Percentiles rank a stretch among this genome's conserved stretches.
phyloP scores from a whole-genome alignment of 2,888 invertebrate species.

The Palloptera scutellata region DNA sequence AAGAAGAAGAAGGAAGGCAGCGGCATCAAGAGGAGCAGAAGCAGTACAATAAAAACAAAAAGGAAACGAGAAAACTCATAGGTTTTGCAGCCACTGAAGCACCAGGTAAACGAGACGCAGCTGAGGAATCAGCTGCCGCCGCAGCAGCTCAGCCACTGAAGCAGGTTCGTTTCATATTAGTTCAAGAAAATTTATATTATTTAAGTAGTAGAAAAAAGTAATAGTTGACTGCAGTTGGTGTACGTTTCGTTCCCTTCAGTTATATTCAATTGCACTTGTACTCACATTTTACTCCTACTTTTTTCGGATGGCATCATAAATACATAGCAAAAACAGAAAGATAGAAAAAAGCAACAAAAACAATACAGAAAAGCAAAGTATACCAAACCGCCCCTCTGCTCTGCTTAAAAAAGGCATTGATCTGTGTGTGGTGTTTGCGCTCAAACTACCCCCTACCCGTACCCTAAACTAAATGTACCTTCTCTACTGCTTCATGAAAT shows the following conservation, averaged over 20 bases:
- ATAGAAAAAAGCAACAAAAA: not conserved
- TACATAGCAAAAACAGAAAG: conserved; percentile 1
- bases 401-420: not conserved
- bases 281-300: too few relatives aligned
- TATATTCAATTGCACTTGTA: too few relatives aligned
- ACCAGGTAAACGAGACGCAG: conserved; percentile 14
- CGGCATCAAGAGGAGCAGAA: conserved; percentile 12
- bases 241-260: too few relatives aligned
- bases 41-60: conserved; percentile 33
- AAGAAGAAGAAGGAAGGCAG: not conserved
- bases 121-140: conserved; percentile 37
- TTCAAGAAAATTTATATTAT: not conserved
- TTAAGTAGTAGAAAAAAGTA: too few relatives aligned
- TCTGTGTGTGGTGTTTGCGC: not conserved
- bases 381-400: not conserved
- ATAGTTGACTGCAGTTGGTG: too few relatives aligned
- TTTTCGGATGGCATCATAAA: not conserved
- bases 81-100: not conserved
- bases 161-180: conserved; percentile 39
- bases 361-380: not conserved
- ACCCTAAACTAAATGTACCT: conserved; percentile 7
- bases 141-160: conserved; percentile 36
- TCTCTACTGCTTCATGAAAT: not conserved
- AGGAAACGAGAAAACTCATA: conserved; percentile 6
- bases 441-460: conserved; percentile 3